Percentiles rank a stretch among this genome's conserved stretches.
Evolutionary conservation across 2,797 vertebrate genomes (phyloP).

Genomic region (Enteromius anoplus): DNA sequence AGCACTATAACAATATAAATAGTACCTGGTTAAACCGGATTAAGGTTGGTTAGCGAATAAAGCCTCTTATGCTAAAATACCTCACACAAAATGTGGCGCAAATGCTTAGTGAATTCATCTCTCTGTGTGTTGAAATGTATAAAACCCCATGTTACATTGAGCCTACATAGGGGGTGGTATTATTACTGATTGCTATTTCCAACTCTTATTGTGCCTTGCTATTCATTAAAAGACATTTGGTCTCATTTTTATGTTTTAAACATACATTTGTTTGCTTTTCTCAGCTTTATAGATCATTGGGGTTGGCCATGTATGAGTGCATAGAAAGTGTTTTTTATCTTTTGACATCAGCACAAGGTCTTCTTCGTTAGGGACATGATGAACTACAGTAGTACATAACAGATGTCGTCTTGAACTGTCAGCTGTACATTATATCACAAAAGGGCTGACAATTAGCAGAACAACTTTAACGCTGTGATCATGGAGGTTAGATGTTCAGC

Average conservation of each 20-base stretch:
- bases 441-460: conserved; percentile 34
- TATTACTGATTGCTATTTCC: conserved; percentile 27
- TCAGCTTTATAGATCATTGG: background rate
- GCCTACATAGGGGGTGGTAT: conserved; percentile 8
- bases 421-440: conserved; percentile 15
- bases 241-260: background rate
- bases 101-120: background rate
- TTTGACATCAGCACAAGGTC: conserved; percentile 4
- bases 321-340: background rate
- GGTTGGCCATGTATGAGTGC: background rate
- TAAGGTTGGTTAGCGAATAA: background rate
- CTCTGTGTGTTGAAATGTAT: background rate
- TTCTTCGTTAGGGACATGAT: background rate
- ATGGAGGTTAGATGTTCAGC: background rate
- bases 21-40: background rate
- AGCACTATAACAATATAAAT: background rate
- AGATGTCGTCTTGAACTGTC: conserved; percentile 7
- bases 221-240: background rate
- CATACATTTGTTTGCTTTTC: conserved; percentile 1
- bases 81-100: background rate
- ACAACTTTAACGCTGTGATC: conserved; percentile 45
- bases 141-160: background rate
- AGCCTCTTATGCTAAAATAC: background rate
- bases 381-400: conserved; percentile 5
- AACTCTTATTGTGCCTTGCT: conserved; percentile 39